A percentile compares a stretch with the other conserved stretches of the same genome.
Conservation (phyloP, 2,888 invertebrate species). For the Noctua janthina region DNA sequence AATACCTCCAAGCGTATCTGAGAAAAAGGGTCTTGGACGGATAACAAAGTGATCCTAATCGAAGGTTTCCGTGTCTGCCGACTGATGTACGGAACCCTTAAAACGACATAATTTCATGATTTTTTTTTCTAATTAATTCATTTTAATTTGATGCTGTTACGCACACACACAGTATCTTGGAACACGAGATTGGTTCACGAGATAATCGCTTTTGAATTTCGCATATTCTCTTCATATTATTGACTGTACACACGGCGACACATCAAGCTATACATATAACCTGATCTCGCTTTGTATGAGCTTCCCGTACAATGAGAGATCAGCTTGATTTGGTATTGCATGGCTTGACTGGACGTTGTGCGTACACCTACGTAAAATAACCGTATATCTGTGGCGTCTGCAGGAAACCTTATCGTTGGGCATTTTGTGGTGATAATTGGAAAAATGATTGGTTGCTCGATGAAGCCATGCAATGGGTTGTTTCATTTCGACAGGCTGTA, state of each 20-base stretch:
- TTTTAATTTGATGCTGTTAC: neutral
- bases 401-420: slow-evolving; percentile 30
- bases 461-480: slow-evolving; percentile 31
- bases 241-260: neutral
- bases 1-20: no score
- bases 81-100: no score
- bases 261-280: no score
- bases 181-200: neutral
- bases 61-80: no score
- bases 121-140: neutral
- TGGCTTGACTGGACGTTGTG: no score
- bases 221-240: neutral
- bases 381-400: slow-evolving; percentile 11
- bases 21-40: no score
- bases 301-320: no score
- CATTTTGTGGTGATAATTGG: slow-evolving; percentile 42
- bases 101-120: no score
- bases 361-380: slow-evolving; percentile 18
- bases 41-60: no score
- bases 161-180: neutral
- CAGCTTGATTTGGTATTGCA: no score
- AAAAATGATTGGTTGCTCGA: slow-evolving; percentile 39
- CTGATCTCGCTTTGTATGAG: no score
- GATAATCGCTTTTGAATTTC: neutral
- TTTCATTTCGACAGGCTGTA: neutral